A percentile compares a stretch with the other conserved stretches of the same genome.
phyloP scores from a whole-genome alignment of 2,888 invertebrate species.

The Calameuta idolon region DNA sequence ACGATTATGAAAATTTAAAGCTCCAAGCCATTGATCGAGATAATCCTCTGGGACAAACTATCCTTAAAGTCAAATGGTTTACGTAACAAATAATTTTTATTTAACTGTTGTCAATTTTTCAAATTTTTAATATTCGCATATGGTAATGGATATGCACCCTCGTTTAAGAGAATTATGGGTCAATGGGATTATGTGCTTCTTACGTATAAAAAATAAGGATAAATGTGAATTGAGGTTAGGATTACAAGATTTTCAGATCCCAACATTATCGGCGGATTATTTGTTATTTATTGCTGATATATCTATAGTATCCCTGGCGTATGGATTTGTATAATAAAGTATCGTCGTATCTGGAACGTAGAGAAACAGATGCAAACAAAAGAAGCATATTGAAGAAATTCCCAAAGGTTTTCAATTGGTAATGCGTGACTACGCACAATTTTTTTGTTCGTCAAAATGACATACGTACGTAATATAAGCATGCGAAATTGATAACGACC shows the following conservation, averaged over 20 bases:
- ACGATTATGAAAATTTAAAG: constrained; percentile 18
- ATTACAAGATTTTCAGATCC: neutral
- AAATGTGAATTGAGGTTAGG: neutral
- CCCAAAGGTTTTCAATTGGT: neutral
- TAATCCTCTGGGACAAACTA: constrained; percentile 10
- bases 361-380: neutral
- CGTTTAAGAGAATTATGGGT: neutral
- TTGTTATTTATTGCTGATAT: neutral
- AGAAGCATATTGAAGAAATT: neutral
- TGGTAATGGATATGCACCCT: neutral
- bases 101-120: neutral
- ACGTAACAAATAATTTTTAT: neutral
- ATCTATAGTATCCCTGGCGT: neutral
- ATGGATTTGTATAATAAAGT: neutral
- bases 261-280: neutral
- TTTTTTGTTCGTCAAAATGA: neutral
- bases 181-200: neutral
- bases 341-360: neutral
- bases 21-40: constrained; percentile 11
- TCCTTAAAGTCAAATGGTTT: neutral
- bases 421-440: neutral
- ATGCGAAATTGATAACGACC: neutral
- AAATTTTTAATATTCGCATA: neutral
- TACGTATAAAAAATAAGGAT: neutral
- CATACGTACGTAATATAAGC: neutral